Conservation (phyloP, 2,113 vertebrate species). For the human region DNA sequence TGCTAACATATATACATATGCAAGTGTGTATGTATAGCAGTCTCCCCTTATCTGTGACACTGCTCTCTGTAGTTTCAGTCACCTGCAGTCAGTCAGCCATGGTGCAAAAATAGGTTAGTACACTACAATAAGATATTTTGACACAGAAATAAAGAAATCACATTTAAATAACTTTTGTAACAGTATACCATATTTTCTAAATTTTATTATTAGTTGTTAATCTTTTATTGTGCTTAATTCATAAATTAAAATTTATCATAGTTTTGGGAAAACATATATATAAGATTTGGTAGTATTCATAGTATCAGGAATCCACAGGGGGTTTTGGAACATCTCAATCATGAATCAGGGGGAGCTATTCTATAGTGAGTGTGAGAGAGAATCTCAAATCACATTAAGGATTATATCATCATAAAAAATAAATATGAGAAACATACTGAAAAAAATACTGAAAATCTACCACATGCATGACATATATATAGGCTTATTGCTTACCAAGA, state of each 20-base stretch:
- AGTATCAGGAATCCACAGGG: background rate
- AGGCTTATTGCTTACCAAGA: background rate
- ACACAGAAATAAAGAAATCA: background rate
- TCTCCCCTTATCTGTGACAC: background rate
- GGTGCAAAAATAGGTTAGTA: background rate
- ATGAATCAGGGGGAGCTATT: background rate
- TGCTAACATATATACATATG: background rate
- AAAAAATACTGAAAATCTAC: background rate
- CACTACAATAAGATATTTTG: background rate
- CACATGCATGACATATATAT: background rate
- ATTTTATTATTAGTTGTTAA: background rate
- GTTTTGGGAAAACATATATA: background rate
- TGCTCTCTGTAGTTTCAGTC: background rate
- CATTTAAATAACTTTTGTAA: background rate
- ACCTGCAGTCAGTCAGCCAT: background rate
- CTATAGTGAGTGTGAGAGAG: background rate
- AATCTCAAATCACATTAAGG: background rate
- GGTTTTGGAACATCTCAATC: background rate
- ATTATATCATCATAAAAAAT: background rate
- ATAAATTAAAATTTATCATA: background rate
- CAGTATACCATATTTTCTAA: background rate
- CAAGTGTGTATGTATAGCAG: background rate
- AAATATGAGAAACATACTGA: background rate
- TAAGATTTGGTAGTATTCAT: background rate
- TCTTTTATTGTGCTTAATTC: background rate